Evolutionary conservation across 2,797 vertebrate species (phyloP).

Genomic region (Onychomys torridus): DNA sequence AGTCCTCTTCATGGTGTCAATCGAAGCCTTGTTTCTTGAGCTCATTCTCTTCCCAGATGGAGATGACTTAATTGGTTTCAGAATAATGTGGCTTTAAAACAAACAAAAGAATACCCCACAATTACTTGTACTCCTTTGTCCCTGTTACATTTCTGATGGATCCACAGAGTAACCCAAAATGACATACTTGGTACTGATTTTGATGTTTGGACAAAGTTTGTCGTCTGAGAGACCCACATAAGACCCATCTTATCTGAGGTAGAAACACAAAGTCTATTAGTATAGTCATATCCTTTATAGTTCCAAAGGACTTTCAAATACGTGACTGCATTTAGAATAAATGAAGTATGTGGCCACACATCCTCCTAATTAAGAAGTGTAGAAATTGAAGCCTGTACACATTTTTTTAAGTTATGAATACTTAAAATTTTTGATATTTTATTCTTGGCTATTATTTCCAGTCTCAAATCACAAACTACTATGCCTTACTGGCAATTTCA

Average conservation of each 20-base stretch:
- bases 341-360: background rate
- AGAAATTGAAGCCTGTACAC: background rate
- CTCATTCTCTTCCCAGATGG: background rate
- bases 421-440: slow-evolving; percentile 3
- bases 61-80: slow-evolving; percentile 6
- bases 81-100: slow-evolving; percentile 16
- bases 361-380: background rate
- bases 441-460: slow-evolving; percentile 28
- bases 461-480: background rate
- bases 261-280: background rate
- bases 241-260: background rate
- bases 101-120: background rate
- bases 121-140: background rate
- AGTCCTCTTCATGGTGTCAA: background rate
- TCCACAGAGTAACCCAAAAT: background rate
- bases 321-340: background rate
- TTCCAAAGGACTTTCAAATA: slow-evolving; percentile 26
- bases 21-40: background rate
- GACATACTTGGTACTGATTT: background rate
- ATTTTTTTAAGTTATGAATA: slow-evolving; percentile 55
- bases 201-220: background rate
- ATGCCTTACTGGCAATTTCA: background rate
- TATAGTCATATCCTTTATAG: background rate
- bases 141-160: background rate
- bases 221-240: background rate